Percentiles rank a stretch among this genome's conserved stretches.
phyloP scores from a whole-genome alignment of 2,888 invertebrate species.

The Eustalomyia histrio region DNA sequence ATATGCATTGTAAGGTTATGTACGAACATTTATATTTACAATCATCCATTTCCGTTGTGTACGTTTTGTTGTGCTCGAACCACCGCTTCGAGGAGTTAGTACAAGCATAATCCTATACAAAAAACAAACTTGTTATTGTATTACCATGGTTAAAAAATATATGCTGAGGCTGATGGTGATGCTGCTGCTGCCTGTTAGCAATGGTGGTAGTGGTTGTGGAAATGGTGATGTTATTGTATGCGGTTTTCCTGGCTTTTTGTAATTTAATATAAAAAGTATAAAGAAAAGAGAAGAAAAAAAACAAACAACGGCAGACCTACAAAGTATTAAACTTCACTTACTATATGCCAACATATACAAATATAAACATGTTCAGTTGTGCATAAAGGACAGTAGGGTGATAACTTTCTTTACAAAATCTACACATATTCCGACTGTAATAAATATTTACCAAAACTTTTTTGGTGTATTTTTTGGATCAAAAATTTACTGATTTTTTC shows the following conservation, averaged over 20 bases:
- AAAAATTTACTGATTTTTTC: too few species aligned
- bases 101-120: neutral
- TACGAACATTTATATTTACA: slow-evolving; percentile 10
- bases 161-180: neutral
- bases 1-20: slow-evolving; percentile 25
- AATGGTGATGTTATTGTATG: slow-evolving; percentile 6
- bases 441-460: too few species aligned
- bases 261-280: slow-evolving; percentile 13
- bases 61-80: slow-evolving; percentile 6
- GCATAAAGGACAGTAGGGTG: too few species aligned
- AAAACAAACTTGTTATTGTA: neutral
- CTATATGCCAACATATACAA: neutral
- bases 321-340: slow-evolving; percentile 6
- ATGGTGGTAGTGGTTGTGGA: neutral
- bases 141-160: neutral
- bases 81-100: neutral
- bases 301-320: neutral
- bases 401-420: too few species aligned
- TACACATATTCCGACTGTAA: too few species aligned
- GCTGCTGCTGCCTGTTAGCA: neutral
- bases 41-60: slow-evolving; percentile 11
- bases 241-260: slow-evolving; percentile 19
- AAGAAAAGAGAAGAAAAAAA: neutral
- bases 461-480: too few species aligned
- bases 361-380: neutral